Evolutionary conservation across 2,797 vertebrate genomes (phyloP), one percentile per base, ranked within the genome.

Genomic region (Gobionotothen gibberifrons): DNA sequence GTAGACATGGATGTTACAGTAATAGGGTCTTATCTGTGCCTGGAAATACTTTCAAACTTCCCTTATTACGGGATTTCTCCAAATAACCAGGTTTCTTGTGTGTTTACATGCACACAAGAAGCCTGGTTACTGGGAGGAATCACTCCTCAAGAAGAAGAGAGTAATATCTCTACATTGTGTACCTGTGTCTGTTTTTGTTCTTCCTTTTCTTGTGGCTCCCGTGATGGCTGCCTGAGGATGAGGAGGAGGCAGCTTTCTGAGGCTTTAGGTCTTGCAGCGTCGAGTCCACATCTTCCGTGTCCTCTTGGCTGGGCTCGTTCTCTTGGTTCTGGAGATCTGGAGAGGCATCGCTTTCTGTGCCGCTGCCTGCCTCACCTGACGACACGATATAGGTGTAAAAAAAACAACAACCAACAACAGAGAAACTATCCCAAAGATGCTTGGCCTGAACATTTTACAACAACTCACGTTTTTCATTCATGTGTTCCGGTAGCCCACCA

Each of bases 131-230:
- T 26, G 26, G 26, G 26, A 26, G 26, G 26, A 26, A 26, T 26
- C 26, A 26, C 26, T 26, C 26, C 4, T 26, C 26, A 26, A 26
- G 26, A 57, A 21, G 13, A 17, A n/a, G 21, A 69, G 52, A 52
- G 47, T 13, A 4, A n/a, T 29, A 3, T 8, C 17, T 3, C 8
- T 40, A 19, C 13, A 43, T 32, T 54, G 39, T 26, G 2, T 94
- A 99, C 98, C 98, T 99, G 96, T 99, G 98, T 85, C 97, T 94
- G 88, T 99, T 99, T 94, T 99, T 99, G 93, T 98, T 99, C 95
- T 99, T 99, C 89, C 97, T 87, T 86, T 99, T 99, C 95, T 99
- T 99, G 94, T 99, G 97, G 93, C 96, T 98, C 82, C 96, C 96
- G 71, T 99, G 97, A 83, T 99, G 97, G 79, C 97, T 96, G 76